Percentiles rank a stretch among this genome's conserved stretches.
Conservation (phyloP, 2,113 vertebrate genomes). For the Sphyrna mokarran region DNA sequence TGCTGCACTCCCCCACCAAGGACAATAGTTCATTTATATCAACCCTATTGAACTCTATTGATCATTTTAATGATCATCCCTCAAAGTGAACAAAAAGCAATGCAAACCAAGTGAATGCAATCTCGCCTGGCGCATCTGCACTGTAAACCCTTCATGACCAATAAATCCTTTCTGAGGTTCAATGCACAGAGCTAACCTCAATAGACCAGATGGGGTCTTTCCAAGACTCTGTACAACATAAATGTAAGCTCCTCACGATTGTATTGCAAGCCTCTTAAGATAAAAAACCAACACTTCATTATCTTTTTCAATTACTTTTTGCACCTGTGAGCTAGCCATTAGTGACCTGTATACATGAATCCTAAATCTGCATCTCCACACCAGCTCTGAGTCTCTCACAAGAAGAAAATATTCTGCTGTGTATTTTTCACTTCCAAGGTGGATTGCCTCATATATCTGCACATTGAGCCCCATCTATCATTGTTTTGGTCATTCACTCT, state of each 20-base stretch:
- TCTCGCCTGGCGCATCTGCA: background rate
- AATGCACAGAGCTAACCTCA: background rate
- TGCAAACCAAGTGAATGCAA: background rate
- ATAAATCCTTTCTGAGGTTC: background rate
- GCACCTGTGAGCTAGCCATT: background rate
- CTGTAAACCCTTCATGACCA: background rate
- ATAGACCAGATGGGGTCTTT: background rate
- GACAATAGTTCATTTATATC: background rate
- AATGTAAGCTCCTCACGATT: background rate
- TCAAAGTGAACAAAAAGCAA: background rate
- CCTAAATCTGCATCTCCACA: background rate
- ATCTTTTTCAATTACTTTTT: background rate
- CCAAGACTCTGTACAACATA: background rate
- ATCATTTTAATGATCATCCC: background rate
- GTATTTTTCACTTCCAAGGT: background rate
- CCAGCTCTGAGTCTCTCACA: background rate
- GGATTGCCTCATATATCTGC: background rate
- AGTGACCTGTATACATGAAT: background rate
- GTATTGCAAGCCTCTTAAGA: background rate
- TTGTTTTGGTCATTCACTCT: background rate
- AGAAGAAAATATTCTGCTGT: background rate
- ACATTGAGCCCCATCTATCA: background rate
- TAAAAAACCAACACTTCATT: background rate
- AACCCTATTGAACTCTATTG: background rate
- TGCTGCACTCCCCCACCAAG: background rate